Conservation (phyloP, 1,140 invertebrate genomes). For the Eueides isabella region DNA sequence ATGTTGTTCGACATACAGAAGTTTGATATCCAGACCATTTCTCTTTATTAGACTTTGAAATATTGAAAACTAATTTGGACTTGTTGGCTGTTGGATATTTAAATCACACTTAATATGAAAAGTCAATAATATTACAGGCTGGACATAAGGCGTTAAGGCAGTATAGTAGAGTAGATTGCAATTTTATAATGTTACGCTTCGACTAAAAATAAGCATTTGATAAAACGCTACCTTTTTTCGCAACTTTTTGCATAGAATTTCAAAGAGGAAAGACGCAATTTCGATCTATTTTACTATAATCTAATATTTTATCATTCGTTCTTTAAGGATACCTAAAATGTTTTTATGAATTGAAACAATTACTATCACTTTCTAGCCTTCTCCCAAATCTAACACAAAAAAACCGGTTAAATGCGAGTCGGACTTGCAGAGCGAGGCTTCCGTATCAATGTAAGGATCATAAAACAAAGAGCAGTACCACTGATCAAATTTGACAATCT, state of each 20-base stretch:
- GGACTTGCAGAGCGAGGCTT: too few relatives aligned
- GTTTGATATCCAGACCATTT: not conserved
- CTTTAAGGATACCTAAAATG: too few relatives aligned
- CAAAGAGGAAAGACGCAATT: too few relatives aligned
- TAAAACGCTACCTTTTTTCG: not conserved
- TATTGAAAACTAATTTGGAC: constrained; percentile 5
- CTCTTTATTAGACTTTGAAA: constrained; percentile 6
- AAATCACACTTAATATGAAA: not conserved
- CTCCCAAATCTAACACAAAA: too few relatives aligned
- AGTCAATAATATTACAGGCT: not conserved
- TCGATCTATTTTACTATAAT: too few relatives aligned
- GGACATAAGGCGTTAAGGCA: not conserved
- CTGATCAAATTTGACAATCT: too few relatives aligned
- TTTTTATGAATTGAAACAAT: too few relatives aligned
- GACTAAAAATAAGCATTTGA: not conserved
- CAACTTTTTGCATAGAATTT: not conserved
- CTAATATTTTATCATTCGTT: not conserved
- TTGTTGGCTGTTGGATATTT: not conserved
- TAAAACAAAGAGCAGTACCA: too few relatives aligned
- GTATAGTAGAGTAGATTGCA: not conserved
- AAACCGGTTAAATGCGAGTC: too few relatives aligned
- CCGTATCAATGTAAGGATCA: too few relatives aligned
- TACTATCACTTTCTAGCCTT: too few relatives aligned
- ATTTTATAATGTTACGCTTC: not conserved
- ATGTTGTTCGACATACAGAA: not conserved